Evolutionary conservation across 2,113 vertebrate genomes (phyloP).

Genomic region (Psophia crepitans): DNA sequence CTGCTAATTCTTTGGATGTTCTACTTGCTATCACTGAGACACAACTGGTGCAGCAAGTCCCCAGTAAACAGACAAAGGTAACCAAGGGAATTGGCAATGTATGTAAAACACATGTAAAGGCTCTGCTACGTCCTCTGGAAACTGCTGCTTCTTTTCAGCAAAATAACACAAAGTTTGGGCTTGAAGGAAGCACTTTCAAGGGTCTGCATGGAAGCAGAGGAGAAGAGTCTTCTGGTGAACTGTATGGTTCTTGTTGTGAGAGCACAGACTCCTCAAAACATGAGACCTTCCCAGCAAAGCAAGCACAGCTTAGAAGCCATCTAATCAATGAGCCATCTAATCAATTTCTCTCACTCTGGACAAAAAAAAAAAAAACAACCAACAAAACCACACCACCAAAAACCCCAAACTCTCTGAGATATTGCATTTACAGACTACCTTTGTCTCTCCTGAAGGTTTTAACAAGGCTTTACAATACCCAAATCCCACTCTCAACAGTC

Average conservation of each 20-base stretch:
- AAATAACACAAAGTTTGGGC: not conserved
- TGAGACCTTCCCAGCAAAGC: not conserved
- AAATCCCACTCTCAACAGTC: not conserved
- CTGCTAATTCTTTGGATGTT: fast-evolving
- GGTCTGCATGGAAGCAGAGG: not conserved
- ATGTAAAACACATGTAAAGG: not conserved
- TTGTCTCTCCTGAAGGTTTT: not conserved
- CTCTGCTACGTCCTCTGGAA: not conserved
- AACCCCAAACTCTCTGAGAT: not conserved
- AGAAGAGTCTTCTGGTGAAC: not conserved
- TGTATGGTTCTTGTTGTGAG: not conserved
- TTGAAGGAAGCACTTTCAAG: not conserved
- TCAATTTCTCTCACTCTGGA: not conserved
- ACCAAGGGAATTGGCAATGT: not conserved
- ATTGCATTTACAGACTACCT: not conserved
- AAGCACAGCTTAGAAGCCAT: not conserved
- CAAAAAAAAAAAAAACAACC: not conserved
- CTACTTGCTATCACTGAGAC: fast-evolving
- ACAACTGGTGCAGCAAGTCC: not conserved
- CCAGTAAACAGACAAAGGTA: not conserved
- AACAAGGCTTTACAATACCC: not conserved
- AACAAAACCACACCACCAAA: too few relatives aligned
- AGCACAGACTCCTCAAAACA: not conserved
- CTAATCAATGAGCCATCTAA: not conserved
- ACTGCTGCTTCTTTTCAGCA: not conserved